Percentiles rank a stretch among this genome's conserved stretches.
Conservation (phyloP, 2,797 vertebrate genomes). For the Trematomus bernacchii region DNA sequence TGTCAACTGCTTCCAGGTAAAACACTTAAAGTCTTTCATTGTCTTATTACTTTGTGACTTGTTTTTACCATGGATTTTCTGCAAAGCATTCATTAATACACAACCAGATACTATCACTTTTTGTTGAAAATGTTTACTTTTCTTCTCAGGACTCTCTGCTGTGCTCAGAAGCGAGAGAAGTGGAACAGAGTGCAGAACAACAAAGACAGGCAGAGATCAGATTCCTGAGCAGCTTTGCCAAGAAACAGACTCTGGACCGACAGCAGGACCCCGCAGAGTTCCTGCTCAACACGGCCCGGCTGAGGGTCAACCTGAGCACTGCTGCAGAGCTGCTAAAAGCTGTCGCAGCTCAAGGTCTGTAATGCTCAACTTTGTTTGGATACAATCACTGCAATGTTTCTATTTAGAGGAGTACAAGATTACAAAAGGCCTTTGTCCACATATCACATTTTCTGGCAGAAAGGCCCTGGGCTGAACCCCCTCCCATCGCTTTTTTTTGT, state of each 20-base stretch:
- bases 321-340: constrained; percentile 70
- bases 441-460: too few relatives aligned
- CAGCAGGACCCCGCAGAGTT: constrained; percentile 78
- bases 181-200: constrained; percentile 14
- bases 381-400: not conserved
- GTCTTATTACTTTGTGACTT: not conserved
- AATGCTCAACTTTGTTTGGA: not conserved
- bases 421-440: too few relatives aligned
- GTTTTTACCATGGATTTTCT: not conserved
- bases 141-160: constrained; percentile 75
- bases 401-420: too few relatives aligned
- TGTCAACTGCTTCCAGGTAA: constrained; percentile 86
- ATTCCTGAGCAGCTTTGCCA: constrained; percentile 78
- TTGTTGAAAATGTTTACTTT: not conserved
- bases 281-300: constrained; percentile 74
- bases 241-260: constrained; percentile 66
- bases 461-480: too few relatives aligned
- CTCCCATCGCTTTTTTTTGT: too few relatives aligned
- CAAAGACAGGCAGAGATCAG: constrained; percentile 35
- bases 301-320: constrained; percentile 72
- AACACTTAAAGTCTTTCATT: not conserved
- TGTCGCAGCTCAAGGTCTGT: constrained; percentile 42
- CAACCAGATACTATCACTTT: not conserved
- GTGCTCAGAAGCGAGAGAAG: constrained; percentile 46
- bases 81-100: not conserved